Conservation (phyloP, 2,113 vertebrate species). For the Elaphurus davidianus region DNA sequence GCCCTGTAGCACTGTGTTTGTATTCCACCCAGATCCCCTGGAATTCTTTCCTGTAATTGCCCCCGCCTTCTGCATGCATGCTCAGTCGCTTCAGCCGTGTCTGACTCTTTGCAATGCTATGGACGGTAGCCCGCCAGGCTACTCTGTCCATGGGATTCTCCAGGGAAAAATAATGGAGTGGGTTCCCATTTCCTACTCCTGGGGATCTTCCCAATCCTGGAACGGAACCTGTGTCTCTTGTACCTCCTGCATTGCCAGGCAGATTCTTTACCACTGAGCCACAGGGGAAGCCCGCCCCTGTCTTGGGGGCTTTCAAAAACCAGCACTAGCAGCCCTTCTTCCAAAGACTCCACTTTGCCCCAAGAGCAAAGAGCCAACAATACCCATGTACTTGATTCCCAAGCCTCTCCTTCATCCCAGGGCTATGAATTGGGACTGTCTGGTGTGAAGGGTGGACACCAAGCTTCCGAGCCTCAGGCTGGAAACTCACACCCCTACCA, state of each 20-base stretch:
- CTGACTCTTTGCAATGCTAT: not conserved
- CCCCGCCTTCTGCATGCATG: not conserved
- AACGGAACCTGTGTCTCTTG: not conserved
- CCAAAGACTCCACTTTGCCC: not conserved
- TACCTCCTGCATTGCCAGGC: not conserved
- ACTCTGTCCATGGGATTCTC: not conserved
- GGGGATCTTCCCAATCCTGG: not conserved
- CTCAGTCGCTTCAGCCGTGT: not conserved
- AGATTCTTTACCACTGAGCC: not conserved
- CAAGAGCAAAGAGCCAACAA: not conserved
- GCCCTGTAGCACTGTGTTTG: not conserved
- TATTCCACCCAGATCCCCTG: not conserved
- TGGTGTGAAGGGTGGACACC: not conserved
- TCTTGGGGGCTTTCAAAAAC: not conserved
- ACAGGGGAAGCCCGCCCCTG: not conserved
- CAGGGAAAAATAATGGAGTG: not conserved
- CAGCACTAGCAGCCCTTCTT: not conserved
- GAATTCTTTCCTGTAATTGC: not conserved
- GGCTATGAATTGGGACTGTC: not conserved
- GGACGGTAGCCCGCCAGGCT: not conserved
- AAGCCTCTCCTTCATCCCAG: not conserved
- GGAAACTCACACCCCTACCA: not conserved
- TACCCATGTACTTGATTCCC: not conserved
- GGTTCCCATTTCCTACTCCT: not conserved
- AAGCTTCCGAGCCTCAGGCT: not conserved